Evolutionary conservation across 2,113 vertebrate species (phyloP).

Genomic region (Girardinichthys multiradiatus): DNA sequence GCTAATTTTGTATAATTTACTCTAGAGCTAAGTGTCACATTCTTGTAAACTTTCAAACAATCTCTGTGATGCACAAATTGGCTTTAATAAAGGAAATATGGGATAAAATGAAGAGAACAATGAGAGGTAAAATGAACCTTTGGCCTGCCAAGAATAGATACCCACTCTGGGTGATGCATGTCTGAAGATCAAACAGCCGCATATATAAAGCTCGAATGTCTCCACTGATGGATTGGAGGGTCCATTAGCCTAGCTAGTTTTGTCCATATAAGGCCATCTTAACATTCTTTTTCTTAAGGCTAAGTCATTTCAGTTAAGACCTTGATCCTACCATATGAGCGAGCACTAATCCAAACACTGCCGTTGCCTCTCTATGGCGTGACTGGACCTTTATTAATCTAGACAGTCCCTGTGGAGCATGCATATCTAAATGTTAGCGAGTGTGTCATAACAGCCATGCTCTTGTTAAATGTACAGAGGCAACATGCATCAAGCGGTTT

Average conservation of each 20-base stretch:
- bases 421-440: constrained; percentile 30
- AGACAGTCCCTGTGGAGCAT: constrained; percentile 44
- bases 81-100: not conserved
- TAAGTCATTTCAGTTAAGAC: constrained; percentile 60
- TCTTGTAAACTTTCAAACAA: not conserved
- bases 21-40: not conserved
- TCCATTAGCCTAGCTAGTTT: constrained; percentile 45
- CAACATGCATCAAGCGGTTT: constrained; percentile 8
- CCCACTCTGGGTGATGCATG: not conserved
- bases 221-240: not conserved
- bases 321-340: constrained; percentile 61
- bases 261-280: constrained; percentile 54
- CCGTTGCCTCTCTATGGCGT: constrained; percentile 50
- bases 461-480: constrained; percentile 10
- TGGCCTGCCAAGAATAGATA: not conserved
- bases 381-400: constrained; percentile 52
- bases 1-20: too few relatives aligned
- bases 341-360: constrained; percentile 52
- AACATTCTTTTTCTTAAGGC: constrained; percentile 50
- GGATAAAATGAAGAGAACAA: not conserved
- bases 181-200: constrained; percentile 14
- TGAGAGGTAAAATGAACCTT: not conserved
- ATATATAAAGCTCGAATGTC: constrained; percentile 8
- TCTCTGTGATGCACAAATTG: not conserved
- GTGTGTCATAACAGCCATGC: constrained; percentile 2